Evolutionary conservation across 2,797 vertebrate genomes (phyloP).

Genomic region (Megaceryle alcyon): DNA sequence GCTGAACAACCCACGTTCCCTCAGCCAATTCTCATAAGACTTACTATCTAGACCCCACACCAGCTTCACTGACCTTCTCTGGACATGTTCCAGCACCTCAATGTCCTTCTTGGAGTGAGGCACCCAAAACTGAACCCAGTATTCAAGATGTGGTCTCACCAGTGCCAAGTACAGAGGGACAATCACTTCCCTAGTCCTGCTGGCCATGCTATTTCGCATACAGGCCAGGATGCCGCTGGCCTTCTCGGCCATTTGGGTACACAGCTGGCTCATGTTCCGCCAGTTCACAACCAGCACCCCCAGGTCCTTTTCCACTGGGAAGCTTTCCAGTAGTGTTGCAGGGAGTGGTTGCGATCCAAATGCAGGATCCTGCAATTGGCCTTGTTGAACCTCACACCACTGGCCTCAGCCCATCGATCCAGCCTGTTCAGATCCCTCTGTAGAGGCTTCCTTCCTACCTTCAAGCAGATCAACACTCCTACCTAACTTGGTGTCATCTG

Average conservation of each 20-base stretch:
- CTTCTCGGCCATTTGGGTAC: not conserved
- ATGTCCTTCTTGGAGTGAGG: too few species aligned
- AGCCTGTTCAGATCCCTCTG: not conserved
- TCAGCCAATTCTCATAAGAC: not conserved
- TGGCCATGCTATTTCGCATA: not conserved
- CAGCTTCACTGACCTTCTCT: not conserved
- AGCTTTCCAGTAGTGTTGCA: not conserved
- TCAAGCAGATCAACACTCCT: not conserved
- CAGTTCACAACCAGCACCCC: not conserved
- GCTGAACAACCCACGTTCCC: too few species aligned
- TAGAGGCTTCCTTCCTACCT: not conserved
- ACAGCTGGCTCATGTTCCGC: not conserved
- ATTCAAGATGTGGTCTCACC: too few species aligned
- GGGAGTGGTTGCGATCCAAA: not conserved
- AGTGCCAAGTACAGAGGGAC: too few species aligned
- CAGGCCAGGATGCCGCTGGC: not conserved
- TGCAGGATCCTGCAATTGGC: not conserved
- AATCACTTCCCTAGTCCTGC: too few species aligned
- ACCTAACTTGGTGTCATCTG: not conserved
- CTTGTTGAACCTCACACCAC: not conserved
- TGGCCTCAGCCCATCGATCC: too few species aligned
- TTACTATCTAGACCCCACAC: not conserved
- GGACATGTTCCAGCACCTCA: not conserved
- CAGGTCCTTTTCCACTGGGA: not conserved
- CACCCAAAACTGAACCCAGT: too few species aligned